Base-by-base conservation (phyloP, 92 coral and sea anemone genomes). In the Plumapathes pennacea region DNA sequence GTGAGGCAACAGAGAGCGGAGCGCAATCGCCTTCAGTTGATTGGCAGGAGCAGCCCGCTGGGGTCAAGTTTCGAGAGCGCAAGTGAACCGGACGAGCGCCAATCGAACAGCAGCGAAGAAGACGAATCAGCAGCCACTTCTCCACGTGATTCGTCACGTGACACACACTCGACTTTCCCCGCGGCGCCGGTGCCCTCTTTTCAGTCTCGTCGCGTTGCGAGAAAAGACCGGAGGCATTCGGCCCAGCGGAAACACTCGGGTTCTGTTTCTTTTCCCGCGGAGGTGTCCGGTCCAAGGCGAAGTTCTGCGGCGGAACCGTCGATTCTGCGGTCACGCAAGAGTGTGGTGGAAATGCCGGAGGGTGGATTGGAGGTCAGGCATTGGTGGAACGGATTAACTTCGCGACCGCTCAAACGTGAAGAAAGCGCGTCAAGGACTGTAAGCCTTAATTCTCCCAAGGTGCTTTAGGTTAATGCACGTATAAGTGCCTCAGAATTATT, bases 1-100 rank as follows among this genome's bases (percentile, higher is more conserved):
- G 77, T 94, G 2, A 83, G 89, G 43, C 76, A 82, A 64, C 83
- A 94, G 66, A 67, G 86, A n/a, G 84, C 69, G 32, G 95, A 83
- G 36, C 76, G 88, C 49, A 86, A 67, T 41, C 54, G 69, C 42
- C 0, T 66, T 46, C 78, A 60, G 23, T 62, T 74, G 29, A 67
- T 49, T 12, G 84, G 68, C 14, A 81, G 86, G 10, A 59, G 76
- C 13, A 87, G 96, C 23, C 96, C 90, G 4, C 72, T 71, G 5
- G 99, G 83, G 9, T 94, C 99, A 4, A 94, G 99, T 51, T 77
- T 72, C 30, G 99, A 94, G 65, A 89, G 87, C 36, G 22, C 77
- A n/a, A 38, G 38, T 5, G 71, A 63, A 27, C 74, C 57, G n/a
- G 72, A 74, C 6, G 26, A 38, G 15, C 85, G 69, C 10, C 88